A percentile compares a stretch with the other conserved stretches of the same genome.
Evolutionary conservation across 2,113 vertebrate species (phyloP).

Genomic region (Thomomys bottae): DNA sequence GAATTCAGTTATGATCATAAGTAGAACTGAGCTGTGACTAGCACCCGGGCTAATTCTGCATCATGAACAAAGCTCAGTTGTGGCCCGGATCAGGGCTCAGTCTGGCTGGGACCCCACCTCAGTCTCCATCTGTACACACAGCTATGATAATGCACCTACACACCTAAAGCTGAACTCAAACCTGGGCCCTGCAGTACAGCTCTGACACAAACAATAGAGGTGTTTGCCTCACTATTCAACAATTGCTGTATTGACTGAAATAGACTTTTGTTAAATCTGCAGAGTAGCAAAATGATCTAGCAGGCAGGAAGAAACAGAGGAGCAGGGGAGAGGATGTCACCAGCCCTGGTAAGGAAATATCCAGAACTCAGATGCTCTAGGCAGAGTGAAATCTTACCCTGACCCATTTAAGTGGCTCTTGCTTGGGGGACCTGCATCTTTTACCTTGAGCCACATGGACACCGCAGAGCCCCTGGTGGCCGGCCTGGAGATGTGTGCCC

Average conservation of each 20-base stretch:
- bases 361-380: neutral
- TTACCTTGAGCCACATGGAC: neutral
- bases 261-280: neutral
- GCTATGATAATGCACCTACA: neutral
- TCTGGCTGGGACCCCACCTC: neutral
- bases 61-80: neutral
- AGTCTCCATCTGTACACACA: neutral
- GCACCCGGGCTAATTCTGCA: neutral
- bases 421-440: neutral
- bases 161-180: neutral
- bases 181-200: neutral
- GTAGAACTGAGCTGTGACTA: too few species aligned
- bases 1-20: too few species aligned
- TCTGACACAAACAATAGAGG: neutral
- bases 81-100: neutral
- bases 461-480: neutral
- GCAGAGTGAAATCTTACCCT: neutral
- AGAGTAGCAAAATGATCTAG: neutral
- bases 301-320: rapidly evolving
- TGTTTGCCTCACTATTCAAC: neutral
- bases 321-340: neutral
- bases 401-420: neutral
- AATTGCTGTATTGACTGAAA: neutral
- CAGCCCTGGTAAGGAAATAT: neutral
- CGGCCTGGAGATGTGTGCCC: rapidly evolving